A percentile compares a stretch with the other conserved stretches of the same genome.
Conservation (phyloP, 2,888 invertebrate species). For the Cephus sareptanus region DNA sequence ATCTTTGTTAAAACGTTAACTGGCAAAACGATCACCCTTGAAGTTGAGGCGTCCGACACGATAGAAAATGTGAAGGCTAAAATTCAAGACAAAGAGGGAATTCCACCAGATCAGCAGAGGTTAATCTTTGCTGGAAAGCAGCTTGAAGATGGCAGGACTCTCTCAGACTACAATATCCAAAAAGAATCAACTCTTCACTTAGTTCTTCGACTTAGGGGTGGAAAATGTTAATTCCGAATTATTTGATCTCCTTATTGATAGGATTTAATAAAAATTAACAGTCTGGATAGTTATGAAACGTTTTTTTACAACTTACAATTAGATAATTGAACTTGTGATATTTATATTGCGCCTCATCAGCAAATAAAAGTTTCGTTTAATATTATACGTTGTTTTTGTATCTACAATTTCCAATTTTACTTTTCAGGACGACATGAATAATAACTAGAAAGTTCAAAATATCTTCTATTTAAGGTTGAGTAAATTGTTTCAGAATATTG, state of each 20-base stretch:
- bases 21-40: slow-evolving; percentile 26
- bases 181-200: slow-evolving; percentile 33
- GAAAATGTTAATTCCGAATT: slow-evolving; percentile 17
- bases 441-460: too few species aligned
- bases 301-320: slow-evolving; percentile 24
- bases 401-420: too few species aligned
- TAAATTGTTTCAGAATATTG: too few species aligned
- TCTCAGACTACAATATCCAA: slow-evolving; percentile 34
- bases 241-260: background rate
- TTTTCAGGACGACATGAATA: too few species aligned
- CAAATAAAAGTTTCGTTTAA: slow-evolving; percentile 17
- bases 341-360: slow-evolving; percentile 14
- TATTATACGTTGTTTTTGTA: background rate
- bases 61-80: slow-evolving; percentile 31
- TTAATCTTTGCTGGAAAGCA: slow-evolving; percentile 30
- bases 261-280: slow-evolving; percentile 28
- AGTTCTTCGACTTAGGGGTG: slow-evolving; percentile 34
- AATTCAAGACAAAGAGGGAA: slow-evolving; percentile 34
- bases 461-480: too few species aligned
- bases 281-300: slow-evolving; percentile 25
- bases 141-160: slow-evolving; percentile 30
- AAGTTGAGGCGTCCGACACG: slow-evolving; percentile 27
- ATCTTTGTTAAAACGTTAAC: slow-evolving; percentile 28
- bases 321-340: slow-evolving; percentile 10
- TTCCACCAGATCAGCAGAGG: slow-evolving; percentile 25